These are phyloP conservation scores for Tetranychus truncatus DNA, from an alignment of 2,888 invertebrate species.

Conservation along the genomic window DNA sequence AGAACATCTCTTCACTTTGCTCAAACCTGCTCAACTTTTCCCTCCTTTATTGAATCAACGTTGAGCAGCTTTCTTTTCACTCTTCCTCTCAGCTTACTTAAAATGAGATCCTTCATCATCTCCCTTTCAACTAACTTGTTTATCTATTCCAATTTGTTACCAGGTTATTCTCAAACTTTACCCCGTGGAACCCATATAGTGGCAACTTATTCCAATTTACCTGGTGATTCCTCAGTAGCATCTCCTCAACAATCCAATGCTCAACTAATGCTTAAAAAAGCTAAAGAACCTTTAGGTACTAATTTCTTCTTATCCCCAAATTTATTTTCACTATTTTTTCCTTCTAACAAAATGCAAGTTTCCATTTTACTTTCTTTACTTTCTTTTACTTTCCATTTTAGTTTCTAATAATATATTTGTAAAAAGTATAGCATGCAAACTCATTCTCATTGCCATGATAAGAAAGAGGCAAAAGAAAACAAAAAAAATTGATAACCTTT, in stretches of 20 bases:
- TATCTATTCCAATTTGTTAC: neutral
- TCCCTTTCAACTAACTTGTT: neutral
- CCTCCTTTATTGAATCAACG: neutral
- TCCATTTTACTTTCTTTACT: no score
- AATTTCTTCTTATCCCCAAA: neutral
- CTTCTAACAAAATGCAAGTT: no score
- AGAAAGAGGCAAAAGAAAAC: no score
- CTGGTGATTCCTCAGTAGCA: neutral
- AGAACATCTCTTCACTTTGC: neutral
- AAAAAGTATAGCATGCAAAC: no score
- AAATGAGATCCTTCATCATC: neutral
- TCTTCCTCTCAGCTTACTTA: neutral
- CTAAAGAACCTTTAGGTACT: slow-evolving; percentile 7
- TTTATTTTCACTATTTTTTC: no score
- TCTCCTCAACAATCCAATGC: neutral
- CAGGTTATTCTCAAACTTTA: slow-evolving; percentile 28
- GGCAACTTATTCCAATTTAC: slow-evolving; percentile 16
- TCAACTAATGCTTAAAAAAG: neutral
- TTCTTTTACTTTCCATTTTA: no score
- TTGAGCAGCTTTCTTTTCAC: neutral
- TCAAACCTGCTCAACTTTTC: neutral
- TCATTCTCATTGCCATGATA: no score
- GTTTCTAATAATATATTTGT: no score
- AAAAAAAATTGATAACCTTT: no score
- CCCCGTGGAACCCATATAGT: slow-evolving; percentile 26